phyloP scores from a whole-genome alignment of 2,888 invertebrate genomes.

The Ichneumon xanthorius region DNA sequence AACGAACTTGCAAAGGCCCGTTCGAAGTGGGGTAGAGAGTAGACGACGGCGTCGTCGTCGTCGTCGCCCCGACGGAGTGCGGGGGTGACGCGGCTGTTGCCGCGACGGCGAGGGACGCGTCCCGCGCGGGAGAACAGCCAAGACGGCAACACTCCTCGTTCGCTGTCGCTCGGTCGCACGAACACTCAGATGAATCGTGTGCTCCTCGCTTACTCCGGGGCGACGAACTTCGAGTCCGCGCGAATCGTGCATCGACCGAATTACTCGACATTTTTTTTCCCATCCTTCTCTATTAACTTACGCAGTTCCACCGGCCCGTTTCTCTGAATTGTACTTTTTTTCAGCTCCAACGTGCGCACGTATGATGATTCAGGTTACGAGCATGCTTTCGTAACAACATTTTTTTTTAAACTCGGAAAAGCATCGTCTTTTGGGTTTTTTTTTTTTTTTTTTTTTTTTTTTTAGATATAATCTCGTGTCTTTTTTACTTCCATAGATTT shows the following conservation, averaged over 20 bases:
- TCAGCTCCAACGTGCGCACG: slow-evolving; percentile 38
- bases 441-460: not conserved
- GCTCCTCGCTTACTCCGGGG: slow-evolving; percentile 61
- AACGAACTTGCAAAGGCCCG: slow-evolving; percentile 56
- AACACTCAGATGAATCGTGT: slow-evolving; percentile 64
- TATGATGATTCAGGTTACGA: slow-evolving; percentile 64
- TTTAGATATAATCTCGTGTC: not conserved
- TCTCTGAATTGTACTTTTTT: slow-evolving; percentile 22
- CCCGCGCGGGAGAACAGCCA: slow-evolving; percentile 41
- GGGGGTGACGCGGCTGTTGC: slow-evolving; percentile 52
- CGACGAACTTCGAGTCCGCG: slow-evolving; percentile 71
- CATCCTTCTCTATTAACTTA: slow-evolving; percentile 21
- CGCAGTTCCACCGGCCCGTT: not conserved
- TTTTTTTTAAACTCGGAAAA: slow-evolving; percentile 2
- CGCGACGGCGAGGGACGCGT: slow-evolving; percentile 43
- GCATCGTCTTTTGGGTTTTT: not conserved
- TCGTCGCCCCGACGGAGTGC: slow-evolving; percentile 63
- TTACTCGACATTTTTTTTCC: slow-evolving; percentile 59
- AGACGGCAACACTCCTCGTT: slow-evolving; percentile 44
- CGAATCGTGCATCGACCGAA: slow-evolving; percentile 71
- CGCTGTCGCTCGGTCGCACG: slow-evolving; percentile 45
- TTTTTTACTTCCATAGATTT: not conserved
- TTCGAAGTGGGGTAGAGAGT: slow-evolving; percentile 45
- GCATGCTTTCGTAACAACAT: slow-evolving; percentile 28
- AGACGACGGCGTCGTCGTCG: slow-evolving; percentile 45